Evolutionary conservation across 2,888 invertebrate genomes (phyloP).

Genomic region (Enchytraeus crypticus): DNA sequence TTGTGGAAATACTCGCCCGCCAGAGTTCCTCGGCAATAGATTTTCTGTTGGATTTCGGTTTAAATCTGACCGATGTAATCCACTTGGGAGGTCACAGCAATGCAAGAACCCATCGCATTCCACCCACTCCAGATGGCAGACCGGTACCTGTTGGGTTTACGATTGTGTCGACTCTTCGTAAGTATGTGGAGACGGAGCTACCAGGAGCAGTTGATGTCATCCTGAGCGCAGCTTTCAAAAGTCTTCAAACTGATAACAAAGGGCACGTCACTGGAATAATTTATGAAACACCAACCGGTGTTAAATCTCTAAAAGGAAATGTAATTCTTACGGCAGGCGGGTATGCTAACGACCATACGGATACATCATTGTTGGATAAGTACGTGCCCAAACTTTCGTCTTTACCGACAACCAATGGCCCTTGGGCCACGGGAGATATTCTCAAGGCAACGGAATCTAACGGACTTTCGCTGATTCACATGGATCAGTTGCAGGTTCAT

Average conservation of each 20-base stretch:
- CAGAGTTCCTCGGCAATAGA: slow-evolving; percentile 20
- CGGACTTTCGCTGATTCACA: slow-evolving; percentile 18
- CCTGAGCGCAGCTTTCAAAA: slow-evolving; percentile 13
- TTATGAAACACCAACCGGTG: slow-evolving; percentile 4
- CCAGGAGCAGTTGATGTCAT: slow-evolving; percentile 11
- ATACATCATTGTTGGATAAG: slow-evolving; percentile 18
- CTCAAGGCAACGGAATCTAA: slow-evolving; percentile 15
- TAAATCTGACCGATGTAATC: slow-evolving; percentile 22
- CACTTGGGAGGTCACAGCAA: slow-evolving; percentile 25
- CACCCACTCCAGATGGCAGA: slow-evolving; percentile 21
- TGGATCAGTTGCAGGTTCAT: slow-evolving; percentile 26
- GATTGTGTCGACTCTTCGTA: slow-evolving; percentile 17
- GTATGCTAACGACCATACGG: slow-evolving; percentile 23
- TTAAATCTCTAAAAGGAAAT: slow-evolving; percentile 8
- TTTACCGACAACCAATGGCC: slow-evolving; percentile 26
- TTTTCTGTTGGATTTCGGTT: slow-evolving; percentile 16
- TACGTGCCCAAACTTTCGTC: slow-evolving; percentile 19
- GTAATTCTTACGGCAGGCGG: slow-evolving; percentile 26
- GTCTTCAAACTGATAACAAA: slow-evolving; percentile 8
- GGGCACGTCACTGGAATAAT: slow-evolving; percentile 6
- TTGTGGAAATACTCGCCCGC: slow-evolving; percentile 18
- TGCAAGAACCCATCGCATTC: slow-evolving; percentile 23
- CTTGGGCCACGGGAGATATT: slow-evolving; percentile 28
- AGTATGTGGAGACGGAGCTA: slow-evolving; percentile 18
- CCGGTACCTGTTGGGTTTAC: slow-evolving; percentile 27